These are phyloP conservation scores for Halichoeres trimaculatus DNA, from an alignment of 2,113 vertebrate genomes.

Conservation along the genomic window DNA sequence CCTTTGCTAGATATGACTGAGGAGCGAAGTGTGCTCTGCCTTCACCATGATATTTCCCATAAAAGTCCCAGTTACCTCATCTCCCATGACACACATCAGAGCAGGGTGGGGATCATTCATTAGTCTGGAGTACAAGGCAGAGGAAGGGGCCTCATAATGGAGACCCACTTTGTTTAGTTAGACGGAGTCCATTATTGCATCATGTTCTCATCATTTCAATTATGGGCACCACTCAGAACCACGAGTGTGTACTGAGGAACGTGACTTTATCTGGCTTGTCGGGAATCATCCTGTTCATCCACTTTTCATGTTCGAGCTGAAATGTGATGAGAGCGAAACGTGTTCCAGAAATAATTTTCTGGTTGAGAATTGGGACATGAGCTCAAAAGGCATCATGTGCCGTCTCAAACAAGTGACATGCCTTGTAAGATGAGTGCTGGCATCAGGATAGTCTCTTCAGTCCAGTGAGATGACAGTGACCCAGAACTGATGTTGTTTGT, in stretches of 20 bases:
- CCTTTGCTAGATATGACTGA: constrained; percentile 45
- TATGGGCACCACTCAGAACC: constrained; percentile 24
- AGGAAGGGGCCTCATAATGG: constrained; percentile 15
- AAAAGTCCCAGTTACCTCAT: constrained; percentile 73
- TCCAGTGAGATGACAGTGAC: constrained; percentile 49
- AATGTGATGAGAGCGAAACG: not conserved
- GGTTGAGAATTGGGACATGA: constrained; percentile 14
- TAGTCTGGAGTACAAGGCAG: constrained; percentile 25
- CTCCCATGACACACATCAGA: constrained; percentile 47
- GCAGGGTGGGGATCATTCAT: constrained; percentile 42
- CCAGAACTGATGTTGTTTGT: constrained; percentile 47
- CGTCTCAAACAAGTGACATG: constrained; percentile 28
- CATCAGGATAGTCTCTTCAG: constrained; percentile 31
- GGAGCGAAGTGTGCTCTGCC: constrained; percentile 23
- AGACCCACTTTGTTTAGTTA: constrained; percentile 37
- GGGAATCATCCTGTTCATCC: constrained; percentile 33
- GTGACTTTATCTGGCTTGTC: not conserved
- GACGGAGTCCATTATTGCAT: constrained; percentile 59
- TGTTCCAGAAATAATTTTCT: constrained; percentile 2
- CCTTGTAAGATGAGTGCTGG: constrained; percentile 39
- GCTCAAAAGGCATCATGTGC: constrained; percentile 31
- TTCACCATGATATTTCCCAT: constrained; percentile 14
- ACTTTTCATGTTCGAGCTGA: constrained; percentile 19
- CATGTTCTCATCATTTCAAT: constrained; percentile 56
- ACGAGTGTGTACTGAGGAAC: constrained; percentile 4